Evolutionary conservation across 1,140 invertebrate genomes (phyloP).

Genomic region (Pseudomyrmex pallidus): DNA sequence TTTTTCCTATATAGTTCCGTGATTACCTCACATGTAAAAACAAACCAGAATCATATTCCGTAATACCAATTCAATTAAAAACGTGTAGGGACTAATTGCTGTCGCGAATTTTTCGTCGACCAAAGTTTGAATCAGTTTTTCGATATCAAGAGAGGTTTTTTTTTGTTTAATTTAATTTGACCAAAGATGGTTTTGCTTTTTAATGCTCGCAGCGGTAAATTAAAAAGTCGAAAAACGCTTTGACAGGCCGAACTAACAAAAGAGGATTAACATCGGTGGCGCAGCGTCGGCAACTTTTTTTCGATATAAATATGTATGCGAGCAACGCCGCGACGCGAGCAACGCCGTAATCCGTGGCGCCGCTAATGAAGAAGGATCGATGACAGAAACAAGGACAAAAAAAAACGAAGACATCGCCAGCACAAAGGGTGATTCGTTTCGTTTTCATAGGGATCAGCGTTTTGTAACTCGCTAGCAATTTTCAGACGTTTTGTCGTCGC

Average conservation of each 20-base stretch:
- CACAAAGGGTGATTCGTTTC: conserved; percentile 59
- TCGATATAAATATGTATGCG: conserved; percentile 56
- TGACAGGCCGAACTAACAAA: conserved; percentile 45
- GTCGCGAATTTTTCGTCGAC: background rate
- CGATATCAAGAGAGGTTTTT: background rate
- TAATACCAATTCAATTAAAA: background rate
- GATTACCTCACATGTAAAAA: background rate
- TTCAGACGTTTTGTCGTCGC: conserved; percentile 54
- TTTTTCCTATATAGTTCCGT: background rate
- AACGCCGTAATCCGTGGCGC: conserved; percentile 26
- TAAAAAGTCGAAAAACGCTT: conserved; percentile 57
- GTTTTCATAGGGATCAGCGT: conserved; percentile 44
- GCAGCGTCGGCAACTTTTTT: conserved; percentile 35
- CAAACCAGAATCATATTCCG: background rate
- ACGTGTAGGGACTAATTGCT: background rate
- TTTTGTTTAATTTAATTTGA: conserved; percentile 63
- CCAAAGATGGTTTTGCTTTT: conserved; percentile 32
- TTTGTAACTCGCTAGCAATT: conserved; percentile 57
- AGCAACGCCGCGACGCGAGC: background rate
- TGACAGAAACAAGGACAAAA: conserved; percentile 33
- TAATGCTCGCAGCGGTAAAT: conserved; percentile 47
- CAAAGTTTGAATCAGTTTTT: conserved; percentile 8
- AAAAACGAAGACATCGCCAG: conserved; percentile 20
- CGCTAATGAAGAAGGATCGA: conserved; percentile 60
- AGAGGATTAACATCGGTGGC: conserved; percentile 32